Percentiles rank a stretch among this genome's conserved stretches.
These are phyloP conservation scores for Andinoacara biseriatus DNA, from an alignment of 2,113 vertebrate species.

Conservation along the genomic window DNA sequence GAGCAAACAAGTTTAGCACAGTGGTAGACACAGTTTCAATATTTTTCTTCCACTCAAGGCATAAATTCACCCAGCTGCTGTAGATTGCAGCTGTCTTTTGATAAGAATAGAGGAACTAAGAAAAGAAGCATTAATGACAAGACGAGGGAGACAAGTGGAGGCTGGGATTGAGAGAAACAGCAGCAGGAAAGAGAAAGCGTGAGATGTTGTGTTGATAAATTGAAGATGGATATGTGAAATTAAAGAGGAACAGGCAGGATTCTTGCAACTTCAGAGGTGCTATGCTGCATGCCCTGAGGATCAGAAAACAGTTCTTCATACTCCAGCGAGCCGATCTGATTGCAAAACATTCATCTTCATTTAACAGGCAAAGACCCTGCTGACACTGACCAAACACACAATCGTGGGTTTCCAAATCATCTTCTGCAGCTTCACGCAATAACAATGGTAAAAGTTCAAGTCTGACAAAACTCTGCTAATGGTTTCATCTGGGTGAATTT, in stretches of 20 bases:
- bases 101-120: not conserved
- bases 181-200: conserved; percentile 2
- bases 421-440: not conserved
- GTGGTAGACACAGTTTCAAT: not conserved
- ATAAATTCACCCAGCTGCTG: not conserved
- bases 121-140: not conserved
- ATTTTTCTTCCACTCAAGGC: not conserved
- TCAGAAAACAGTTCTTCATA: conserved; percentile 58
- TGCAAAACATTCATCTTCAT: conserved; percentile 76
- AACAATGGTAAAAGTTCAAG: not conserved
- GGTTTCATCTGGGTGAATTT: conserved; percentile 22
- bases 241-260: conserved; percentile 23
- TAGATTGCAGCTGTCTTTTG: not conserved
- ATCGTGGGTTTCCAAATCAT: not conserved
- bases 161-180: not conserved
- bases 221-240: conserved; percentile 18
- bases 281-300: conserved; percentile 45
- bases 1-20: conserved; percentile 12
- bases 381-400: conserved; percentile 19
- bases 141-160: not conserved
- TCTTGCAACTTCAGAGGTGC: conserved; percentile 43
- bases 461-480: not conserved
- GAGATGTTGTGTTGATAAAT: conserved; percentile 22
- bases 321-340: conserved; percentile 58
- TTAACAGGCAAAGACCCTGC: conserved; percentile 58